Conservation (phyloP, 2,113 vertebrate genomes). For the Melanocharis versteri region DNA sequence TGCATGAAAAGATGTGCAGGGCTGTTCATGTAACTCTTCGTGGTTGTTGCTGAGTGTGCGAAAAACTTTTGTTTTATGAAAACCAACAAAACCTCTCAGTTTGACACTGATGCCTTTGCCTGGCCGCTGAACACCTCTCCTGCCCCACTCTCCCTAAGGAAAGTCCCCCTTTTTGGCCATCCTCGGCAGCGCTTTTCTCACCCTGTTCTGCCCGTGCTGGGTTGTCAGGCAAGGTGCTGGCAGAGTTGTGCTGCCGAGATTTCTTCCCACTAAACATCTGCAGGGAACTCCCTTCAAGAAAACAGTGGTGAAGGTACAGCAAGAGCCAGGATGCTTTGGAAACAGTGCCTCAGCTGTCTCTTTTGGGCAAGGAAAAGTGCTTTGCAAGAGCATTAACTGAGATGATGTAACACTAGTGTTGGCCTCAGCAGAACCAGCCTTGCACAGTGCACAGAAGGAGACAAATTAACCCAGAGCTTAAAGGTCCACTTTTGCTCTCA, state of each 20-base stretch:
- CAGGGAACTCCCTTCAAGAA: neutral
- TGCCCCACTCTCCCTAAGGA: neutral
- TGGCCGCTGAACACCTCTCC: neutral
- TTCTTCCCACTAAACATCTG: neutral
- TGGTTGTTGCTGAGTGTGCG: neutral
- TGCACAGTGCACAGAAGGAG: neutral
- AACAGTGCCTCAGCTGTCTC: neutral
- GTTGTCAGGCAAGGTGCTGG: neutral
- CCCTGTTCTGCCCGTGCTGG: rapidly evolving
- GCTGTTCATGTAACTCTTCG: rapidly evolving
- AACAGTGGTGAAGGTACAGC: neutral
- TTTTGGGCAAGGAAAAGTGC: neutral
- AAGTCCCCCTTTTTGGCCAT: neutral
- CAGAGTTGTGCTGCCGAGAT: neutral
- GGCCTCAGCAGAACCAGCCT: neutral
- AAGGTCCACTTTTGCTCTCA: neutral
- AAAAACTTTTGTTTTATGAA: neutral
- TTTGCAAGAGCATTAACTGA: neutral
- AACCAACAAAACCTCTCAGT: neutral
- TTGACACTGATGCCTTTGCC: neutral
- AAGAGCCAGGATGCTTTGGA: neutral
- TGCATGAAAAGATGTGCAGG: rapidly evolving
- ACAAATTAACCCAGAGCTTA: neutral
- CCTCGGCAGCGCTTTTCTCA: neutral
- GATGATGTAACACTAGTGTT: neutral